Base-by-base conservation (phyloP, 2,797 vertebrate species). In the Enoplosus armatus region DNA sequence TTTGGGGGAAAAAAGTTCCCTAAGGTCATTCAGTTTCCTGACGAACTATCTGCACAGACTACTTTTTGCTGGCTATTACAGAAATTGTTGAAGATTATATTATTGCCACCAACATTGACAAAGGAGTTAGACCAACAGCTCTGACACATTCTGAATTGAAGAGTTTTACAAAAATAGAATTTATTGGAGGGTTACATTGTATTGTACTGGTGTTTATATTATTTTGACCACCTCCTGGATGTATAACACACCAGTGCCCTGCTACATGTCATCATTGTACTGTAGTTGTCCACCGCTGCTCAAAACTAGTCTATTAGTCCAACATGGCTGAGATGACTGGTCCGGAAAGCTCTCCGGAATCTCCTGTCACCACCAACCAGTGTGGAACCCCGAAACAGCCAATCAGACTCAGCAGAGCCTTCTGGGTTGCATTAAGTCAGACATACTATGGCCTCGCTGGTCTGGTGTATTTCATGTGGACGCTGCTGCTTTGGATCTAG, bases 371-470 rank as follows among this genome's bases (percentile, higher is more conserved):
- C 82, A 85, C 79, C 74, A 85, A 68, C 65, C 75, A 58, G 71
- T 8, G 18, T 68, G 79, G 66, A 85, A 85, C 86, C 84, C 79
- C 80, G 39, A 50, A 87, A 68, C 79, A 84, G 71, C 84, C 85
- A 80, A 70, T 86, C 82, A 50, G 71, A 60, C 35, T 10, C 41
- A 58, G 66, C 76, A 48, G 39, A 77, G 71, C 70, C 77, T 85
- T 88, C 93, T 93, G 93, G 84, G 79, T 90, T 84, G 66, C 80
- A 93, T 94, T 94, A 92, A 82, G 81, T 45, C 85, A 62, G 87
- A 83, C 75, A 82, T 83, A 79, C 82, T 69, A 39, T 62, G 55
- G 59, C 80, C 83, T 83, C 76, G n/a, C 51, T 29, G 29, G 33
- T 80, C 87, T 85, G 78, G 29, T 80, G 74, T 88, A 29, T 85